Percentiles rank a stretch among this genome's conserved stretches.
phyloP scores from a whole-genome alignment of 1,140 invertebrate species.

The Drosophila athabasca region DNA sequence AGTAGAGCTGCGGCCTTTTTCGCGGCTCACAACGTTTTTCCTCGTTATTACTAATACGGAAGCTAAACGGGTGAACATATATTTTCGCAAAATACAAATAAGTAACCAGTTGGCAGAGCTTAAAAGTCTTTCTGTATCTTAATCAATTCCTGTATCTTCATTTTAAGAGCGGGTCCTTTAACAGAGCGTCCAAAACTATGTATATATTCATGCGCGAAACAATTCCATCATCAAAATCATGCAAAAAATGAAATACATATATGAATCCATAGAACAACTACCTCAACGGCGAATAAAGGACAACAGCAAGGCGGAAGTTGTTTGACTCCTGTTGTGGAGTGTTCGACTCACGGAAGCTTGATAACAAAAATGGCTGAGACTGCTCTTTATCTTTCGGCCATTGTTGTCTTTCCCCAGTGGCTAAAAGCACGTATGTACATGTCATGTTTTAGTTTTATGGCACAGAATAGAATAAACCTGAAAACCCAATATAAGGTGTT shows the following conservation, averaged over 20 bases:
- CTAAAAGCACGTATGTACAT: slow-evolving; percentile 16
- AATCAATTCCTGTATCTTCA: too few species aligned
- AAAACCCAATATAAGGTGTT: slow-evolving; percentile 1
- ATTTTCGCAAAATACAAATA: too few species aligned
- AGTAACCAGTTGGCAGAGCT: too few species aligned
- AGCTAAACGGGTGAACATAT: too few species aligned
- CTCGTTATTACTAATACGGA: too few species aligned
- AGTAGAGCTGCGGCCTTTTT: too few species aligned
- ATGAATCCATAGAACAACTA: slow-evolving; percentile 5
- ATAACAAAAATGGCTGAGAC: slow-evolving; percentile 70
- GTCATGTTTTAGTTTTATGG: slow-evolving; percentile 47
- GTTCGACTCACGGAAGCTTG: slow-evolving; percentile 68
- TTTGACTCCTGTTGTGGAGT: slow-evolving; percentile 50
- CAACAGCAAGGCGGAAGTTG: slow-evolving; percentile 60
- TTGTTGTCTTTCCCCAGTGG: slow-evolving; percentile 35
- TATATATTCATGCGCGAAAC: not conserved
- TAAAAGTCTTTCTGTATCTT: too few species aligned
- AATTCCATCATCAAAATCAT: too few species aligned
- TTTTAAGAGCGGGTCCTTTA: too few species aligned
- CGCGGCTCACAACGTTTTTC: too few species aligned
- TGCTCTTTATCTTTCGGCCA: slow-evolving; percentile 29
- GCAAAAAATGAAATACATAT: too few species aligned
- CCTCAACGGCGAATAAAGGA: slow-evolving; percentile 20
- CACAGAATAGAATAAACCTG: slow-evolving; percentile 6
- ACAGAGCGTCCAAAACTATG: not conserved